Percentiles rank a stretch among this genome's conserved stretches.
phyloP scores from a whole-genome alignment of 2,888 invertebrate species.

The Cosmia pyralina region DNA sequence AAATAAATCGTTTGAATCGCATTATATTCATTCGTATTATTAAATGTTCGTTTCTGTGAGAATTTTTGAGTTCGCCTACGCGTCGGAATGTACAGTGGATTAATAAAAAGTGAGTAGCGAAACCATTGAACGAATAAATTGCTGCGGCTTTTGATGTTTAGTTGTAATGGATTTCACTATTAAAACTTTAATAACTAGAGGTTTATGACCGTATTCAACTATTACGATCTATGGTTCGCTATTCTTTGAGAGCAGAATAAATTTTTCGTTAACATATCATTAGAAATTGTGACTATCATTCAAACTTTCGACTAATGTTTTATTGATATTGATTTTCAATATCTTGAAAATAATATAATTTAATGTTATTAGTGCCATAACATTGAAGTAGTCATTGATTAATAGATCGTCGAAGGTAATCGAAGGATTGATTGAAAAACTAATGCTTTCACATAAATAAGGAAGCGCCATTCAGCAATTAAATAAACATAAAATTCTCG shows the following conservation, averaged over 20 bases:
- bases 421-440: slow-evolving; percentile 32
- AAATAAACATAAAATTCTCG: slow-evolving; percentile 39
- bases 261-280: slow-evolving; percentile 53
- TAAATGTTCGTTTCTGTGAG: slow-evolving; percentile 88
- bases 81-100: slow-evolving; percentile 77
- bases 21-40: slow-evolving; percentile 87
- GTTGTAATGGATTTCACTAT: slow-evolving; percentile 50
- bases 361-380: slow-evolving; percentile 37
- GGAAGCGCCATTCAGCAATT: slow-evolving; percentile 42
- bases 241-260: slow-evolving; percentile 35
- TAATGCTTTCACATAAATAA: slow-evolving; percentile 40
- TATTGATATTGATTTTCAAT: slow-evolving; percentile 43
- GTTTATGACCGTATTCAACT: slow-evolving; percentile 33
- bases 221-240: slow-evolving; percentile 23
- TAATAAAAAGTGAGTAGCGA: slow-evolving; percentile 67
- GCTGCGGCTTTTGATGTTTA: slow-evolving; percentile 49
- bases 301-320: slow-evolving; percentile 37
- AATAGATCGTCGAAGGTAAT: slow-evolving; percentile 40
- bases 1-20: slow-evolving; percentile 87
- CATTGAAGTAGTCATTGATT: slow-evolving; percentile 42
- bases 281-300: slow-evolving; percentile 40
- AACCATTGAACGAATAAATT: slow-evolving; percentile 66
- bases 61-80: slow-evolving; percentile 84
- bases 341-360: slow-evolving; percentile 33
- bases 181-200: slow-evolving; percentile 53